Percentiles rank a stretch among this genome's conserved stretches.
Conservation (phyloP, 2,888 invertebrate genomes). For the Himalopsyche kuldschensis region DNA sequence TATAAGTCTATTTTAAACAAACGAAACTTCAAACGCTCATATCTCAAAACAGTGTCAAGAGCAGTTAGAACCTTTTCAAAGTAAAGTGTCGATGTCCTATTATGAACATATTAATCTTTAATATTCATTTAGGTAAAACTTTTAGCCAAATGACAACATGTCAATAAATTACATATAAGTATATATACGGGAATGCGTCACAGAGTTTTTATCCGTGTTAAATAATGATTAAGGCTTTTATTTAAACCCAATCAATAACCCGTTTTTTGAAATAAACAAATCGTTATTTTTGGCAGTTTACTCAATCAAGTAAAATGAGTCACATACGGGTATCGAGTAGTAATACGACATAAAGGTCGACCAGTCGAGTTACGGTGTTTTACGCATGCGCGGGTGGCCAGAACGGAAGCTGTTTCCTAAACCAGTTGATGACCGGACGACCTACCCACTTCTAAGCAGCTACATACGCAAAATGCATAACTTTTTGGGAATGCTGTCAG, state of each 20-base stretch:
- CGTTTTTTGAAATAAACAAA: neutral
- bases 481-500: no score
- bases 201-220: neutral
- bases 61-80: no score
- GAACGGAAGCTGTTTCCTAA: neutral
- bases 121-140: neutral
- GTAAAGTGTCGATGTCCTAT: no score
- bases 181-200: neutral
- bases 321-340: neutral
- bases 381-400: neutral
- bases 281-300: neutral
- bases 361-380: neutral
- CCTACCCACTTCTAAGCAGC: neutral
- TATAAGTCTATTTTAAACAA: no score
- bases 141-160: neutral
- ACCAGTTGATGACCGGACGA: neutral
- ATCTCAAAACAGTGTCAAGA: no score
- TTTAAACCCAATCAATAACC: neutral
- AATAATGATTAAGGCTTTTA: neutral
- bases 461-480: neutral
- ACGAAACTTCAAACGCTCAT: no score
- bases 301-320: neutral
- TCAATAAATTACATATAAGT: neutral
- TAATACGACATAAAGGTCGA: neutral
- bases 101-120: no score